Conservation (phyloP, 2,888 invertebrate species). For the Chesias legatella region DNA sequence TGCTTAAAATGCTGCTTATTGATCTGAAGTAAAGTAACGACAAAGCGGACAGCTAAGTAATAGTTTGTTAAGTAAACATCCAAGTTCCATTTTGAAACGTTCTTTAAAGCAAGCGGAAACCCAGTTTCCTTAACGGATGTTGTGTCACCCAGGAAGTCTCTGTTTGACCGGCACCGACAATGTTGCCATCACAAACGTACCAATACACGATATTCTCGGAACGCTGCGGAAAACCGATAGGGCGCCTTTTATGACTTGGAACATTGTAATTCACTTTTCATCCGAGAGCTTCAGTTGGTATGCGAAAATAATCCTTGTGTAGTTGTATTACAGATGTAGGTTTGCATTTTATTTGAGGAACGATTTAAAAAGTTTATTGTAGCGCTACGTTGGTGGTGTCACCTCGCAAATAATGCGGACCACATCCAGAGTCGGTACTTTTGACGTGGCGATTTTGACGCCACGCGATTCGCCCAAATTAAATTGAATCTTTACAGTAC, state of each 20-base stretch:
- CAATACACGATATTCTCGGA: conserved; percentile 62
- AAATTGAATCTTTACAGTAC: conserved; percentile 29
- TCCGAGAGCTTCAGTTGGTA: conserved; percentile 5
- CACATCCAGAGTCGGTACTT: conserved; percentile 48
- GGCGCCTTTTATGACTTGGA: conserved; percentile 55
- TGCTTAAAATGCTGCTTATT: no score
- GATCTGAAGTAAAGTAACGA: no score
- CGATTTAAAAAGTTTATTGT: conserved; percentile 26
- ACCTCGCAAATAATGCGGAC: conserved; percentile 60
- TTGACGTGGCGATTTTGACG: conserved; percentile 40
- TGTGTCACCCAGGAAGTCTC: conserved; percentile 54
- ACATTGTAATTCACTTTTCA: conserved; percentile 26
- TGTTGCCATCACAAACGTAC: conserved; percentile 38
- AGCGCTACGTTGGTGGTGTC: conserved; percentile 56
- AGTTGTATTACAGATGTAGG: no score
- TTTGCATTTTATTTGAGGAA: neutral
- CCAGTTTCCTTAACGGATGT: conserved; percentile 36
- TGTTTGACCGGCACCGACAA: conserved; percentile 57
- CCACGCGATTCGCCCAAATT: conserved; percentile 16
- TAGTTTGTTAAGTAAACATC: neutral
- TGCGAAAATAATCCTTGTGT: no score
- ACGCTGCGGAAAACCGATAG: conserved; percentile 67
- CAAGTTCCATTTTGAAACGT: conserved; percentile 6
- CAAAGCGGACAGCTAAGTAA: no score
- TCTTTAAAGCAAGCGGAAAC: conserved; percentile 19